phyloP scores from a whole-genome alignment of 1,140 invertebrate genomes.

The Mycetomoellerius zeteki region DNA sequence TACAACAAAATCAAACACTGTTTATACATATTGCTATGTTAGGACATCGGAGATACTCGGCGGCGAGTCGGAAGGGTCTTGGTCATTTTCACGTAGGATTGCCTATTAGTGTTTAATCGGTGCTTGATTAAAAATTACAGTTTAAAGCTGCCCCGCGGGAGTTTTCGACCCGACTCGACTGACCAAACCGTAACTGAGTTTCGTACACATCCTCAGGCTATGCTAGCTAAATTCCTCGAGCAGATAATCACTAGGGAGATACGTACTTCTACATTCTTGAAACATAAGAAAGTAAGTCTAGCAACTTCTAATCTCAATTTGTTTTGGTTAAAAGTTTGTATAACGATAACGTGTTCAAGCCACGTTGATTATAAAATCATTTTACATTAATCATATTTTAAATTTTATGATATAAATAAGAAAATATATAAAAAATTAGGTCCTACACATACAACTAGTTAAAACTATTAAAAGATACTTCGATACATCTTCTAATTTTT shows the following conservation, averaged over 20 bases:
- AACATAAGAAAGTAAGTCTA: slow-evolving; percentile 4
- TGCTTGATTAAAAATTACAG: slow-evolving; percentile 82
- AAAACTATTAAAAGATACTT: background rate
- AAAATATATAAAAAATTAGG: background rate
- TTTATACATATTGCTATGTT: background rate
- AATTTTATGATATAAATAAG: background rate
- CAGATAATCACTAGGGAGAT: slow-evolving; percentile 85
- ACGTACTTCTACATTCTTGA: slow-evolving; percentile 56
- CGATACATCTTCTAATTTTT: background rate
- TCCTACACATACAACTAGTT: background rate
- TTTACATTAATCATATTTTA: background rate
- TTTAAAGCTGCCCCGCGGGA: slow-evolving; percentile 81
- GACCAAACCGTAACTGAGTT: slow-evolving; percentile 84
- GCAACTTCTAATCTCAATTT: background rate
- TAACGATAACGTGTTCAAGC: background rate
- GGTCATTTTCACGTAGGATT: slow-evolving; percentile 74
- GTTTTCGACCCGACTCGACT: slow-evolving; percentile 71
- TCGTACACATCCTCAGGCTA: slow-evolving; percentile 79
- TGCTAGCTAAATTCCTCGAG: slow-evolving; percentile 84
- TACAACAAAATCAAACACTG: slow-evolving; percentile 4
- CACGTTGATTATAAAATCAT: background rate
- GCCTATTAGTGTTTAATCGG: slow-evolving; percentile 80
- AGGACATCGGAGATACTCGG: background rate
- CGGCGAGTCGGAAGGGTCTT: slow-evolving; percentile 25
- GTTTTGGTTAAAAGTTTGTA: background rate